Evolutionary conservation across 2,888 invertebrate species (phyloP).

Genomic region (Lithophane semibrunnea): DNA sequence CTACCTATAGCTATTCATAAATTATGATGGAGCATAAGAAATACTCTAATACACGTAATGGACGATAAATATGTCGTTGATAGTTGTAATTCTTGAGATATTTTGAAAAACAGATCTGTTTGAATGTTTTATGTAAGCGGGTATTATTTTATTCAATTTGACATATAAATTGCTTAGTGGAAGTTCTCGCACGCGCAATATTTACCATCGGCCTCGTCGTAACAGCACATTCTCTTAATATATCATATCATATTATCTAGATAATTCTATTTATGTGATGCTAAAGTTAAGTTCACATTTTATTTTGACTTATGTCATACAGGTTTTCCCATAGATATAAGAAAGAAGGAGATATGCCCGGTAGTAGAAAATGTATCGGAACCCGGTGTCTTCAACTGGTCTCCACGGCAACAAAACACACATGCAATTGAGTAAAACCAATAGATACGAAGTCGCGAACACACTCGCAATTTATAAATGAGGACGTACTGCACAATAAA

Average conservation of each 20-base stretch:
- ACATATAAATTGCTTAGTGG: conserved; percentile 15
- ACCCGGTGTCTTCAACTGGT: too few species aligned
- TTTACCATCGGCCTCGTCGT: background rate
- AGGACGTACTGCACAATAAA: too few species aligned
- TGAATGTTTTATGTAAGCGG: background rate
- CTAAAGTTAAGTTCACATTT: background rate
- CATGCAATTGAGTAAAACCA: too few species aligned
- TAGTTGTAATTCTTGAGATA: conserved; percentile 1
- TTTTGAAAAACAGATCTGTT: conserved; percentile 14
- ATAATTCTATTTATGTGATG: background rate
- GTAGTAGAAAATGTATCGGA: too few species aligned
- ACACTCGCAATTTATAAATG: too few species aligned
- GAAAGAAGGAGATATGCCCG: too few species aligned
- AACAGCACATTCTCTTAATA: background rate
- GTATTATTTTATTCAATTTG: conserved; percentile 13
- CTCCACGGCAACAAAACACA: too few species aligned
- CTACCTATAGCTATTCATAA: conserved; percentile 2
- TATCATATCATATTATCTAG: background rate
- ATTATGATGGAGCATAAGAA: background rate
- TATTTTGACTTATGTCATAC: too few species aligned
- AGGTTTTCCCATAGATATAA: too few species aligned
- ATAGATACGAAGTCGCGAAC: too few species aligned
- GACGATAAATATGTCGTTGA: conserved; percentile 21
- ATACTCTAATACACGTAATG: conserved; percentile 11
- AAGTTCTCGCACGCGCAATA: background rate